Evolutionary conservation across 2,797 vertebrate genomes (phyloP).

Genomic region (Diglossa cyanea): DNA sequence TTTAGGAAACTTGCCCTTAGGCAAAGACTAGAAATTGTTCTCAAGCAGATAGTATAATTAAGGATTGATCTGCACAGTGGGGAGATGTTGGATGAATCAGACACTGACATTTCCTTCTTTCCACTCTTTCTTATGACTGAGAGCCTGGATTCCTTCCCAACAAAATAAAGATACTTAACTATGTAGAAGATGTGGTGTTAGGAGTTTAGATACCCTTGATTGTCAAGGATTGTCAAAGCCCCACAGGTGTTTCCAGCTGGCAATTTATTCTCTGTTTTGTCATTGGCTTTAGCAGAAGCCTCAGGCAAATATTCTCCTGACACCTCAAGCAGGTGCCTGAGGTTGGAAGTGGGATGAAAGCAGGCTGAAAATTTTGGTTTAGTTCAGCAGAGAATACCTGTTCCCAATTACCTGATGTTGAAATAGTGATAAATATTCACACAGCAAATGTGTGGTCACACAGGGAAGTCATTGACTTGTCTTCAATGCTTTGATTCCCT

Average conservation of each 20-base stretch:
- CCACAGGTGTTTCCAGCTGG: constrained; percentile 1
- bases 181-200: background rate
- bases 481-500: background rate
- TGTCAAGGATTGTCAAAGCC: constrained; percentile 26
- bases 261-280: background rate
- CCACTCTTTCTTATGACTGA: background rate
- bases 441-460: background rate
- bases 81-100: constrained; percentile 54
- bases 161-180: background rate
- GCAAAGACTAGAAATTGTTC: constrained; percentile 52
- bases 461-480: background rate
- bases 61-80: constrained; percentile 61
- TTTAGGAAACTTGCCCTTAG: constrained; percentile 46
- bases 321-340: background rate
- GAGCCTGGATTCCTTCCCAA: constrained; percentile 26
- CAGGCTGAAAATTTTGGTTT: background rate
- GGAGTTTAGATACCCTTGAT: constrained; percentile 5
- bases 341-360: constrained; percentile 36
- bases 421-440: background rate
- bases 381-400: background rate
- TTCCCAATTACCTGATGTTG: background rate
- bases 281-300: constrained; percentile 26
- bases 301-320: background rate
- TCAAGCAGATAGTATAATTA: constrained; percentile 57
- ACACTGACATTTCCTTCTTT: constrained; percentile 43